phyloP scores from a whole-genome alignment of 1,140 invertebrate genomes.

The Schlechtendalia chinensis region DNA sequence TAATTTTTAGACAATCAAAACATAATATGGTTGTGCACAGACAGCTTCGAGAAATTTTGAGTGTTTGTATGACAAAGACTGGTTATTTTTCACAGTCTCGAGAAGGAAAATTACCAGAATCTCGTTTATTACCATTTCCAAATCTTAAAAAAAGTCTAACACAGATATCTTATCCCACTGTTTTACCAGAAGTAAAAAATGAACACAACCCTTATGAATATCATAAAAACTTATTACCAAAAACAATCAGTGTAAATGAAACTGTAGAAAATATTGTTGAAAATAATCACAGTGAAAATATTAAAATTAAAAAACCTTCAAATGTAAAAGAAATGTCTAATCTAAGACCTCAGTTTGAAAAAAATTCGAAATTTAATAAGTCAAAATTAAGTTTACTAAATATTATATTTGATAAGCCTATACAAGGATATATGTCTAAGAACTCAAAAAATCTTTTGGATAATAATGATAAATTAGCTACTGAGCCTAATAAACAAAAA shows the following conservation, averaged over 20 bases:
- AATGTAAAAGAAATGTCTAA: slow-evolving; percentile 18
- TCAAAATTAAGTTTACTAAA: slow-evolving; percentile 22
- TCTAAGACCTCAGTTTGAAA: slow-evolving; percentile 9
- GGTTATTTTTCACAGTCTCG: slow-evolving; percentile 87
- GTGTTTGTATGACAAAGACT: slow-evolving; percentile 92
- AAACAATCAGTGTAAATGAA: background rate
- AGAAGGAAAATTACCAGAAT: slow-evolving; percentile 87
- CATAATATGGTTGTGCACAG: slow-evolving; percentile 55
- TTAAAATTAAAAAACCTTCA: background rate
- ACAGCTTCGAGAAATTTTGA: slow-evolving; percentile 84
- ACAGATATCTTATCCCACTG: background rate
- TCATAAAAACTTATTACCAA: slow-evolving; percentile 5
- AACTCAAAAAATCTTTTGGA: background rate
- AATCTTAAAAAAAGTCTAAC: background rate
- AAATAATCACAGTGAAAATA: slow-evolving; percentile 1
- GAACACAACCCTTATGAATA: background rate
- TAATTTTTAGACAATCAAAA: background rate
- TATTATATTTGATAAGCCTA: slow-evolving; percentile 35
- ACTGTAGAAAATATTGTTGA: background rate
- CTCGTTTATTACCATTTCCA: slow-evolving; percentile 61
- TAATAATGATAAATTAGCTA: slow-evolving; percentile 67
- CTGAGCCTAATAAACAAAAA: slow-evolving; percentile 77
- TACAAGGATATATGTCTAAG: background rate
- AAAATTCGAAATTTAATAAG: slow-evolving; percentile 20
- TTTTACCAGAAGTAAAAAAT: slow-evolving; percentile 19